Percentiles rank a stretch among this genome's conserved stretches.
Conservation (phyloP, 1,140 invertebrate species). For the Sminthurinus signatus region DNA sequence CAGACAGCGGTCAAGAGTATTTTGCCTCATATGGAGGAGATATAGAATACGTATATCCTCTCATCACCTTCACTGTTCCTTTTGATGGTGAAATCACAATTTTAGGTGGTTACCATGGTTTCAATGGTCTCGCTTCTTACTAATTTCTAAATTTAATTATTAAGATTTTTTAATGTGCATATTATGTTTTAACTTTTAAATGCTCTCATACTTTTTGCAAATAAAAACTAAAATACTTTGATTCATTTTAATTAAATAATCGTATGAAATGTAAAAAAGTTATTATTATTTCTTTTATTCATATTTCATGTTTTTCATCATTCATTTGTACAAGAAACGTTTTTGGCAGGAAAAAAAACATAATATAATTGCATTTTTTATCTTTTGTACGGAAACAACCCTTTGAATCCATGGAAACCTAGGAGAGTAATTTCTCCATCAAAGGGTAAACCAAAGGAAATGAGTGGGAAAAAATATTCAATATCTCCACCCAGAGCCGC, state of each 20-base stretch:
- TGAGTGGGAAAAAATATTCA: conserved; percentile 41
- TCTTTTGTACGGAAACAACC: conserved; percentile 40
- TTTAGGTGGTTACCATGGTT: conserved; percentile 39
- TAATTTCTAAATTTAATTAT: too few relatives aligned
- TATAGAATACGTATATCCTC: conserved; percentile 41
- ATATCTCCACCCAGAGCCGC: conserved; percentile 39
- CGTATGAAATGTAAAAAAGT: too few relatives aligned
- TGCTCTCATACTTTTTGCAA: too few relatives aligned
- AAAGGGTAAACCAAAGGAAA: conserved; percentile 40
- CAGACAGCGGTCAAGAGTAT: conserved; percentile 21
- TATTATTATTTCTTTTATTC: too few relatives aligned
- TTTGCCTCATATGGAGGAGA: conserved; percentile 39
- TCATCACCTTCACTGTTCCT: conserved; percentile 37
- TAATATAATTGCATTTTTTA: too few relatives aligned
- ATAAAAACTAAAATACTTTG: too few relatives aligned
- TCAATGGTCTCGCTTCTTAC: conserved; percentile 38
- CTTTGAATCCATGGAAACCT: conserved; percentile 41
- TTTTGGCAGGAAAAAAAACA: too few relatives aligned
- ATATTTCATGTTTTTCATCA: too few relatives aligned
- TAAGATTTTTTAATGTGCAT: too few relatives aligned
- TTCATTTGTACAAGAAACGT: too few relatives aligned
- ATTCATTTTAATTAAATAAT: too few relatives aligned
- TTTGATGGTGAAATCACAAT: conserved; percentile 42
- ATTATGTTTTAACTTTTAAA: too few relatives aligned
- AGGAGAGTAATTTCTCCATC: conserved; percentile 41